Evolutionary conservation across 2,888 invertebrate genomes (phyloP), one percentile per base, ranked within the genome.

Genomic region (Furcula furcula): DNA sequence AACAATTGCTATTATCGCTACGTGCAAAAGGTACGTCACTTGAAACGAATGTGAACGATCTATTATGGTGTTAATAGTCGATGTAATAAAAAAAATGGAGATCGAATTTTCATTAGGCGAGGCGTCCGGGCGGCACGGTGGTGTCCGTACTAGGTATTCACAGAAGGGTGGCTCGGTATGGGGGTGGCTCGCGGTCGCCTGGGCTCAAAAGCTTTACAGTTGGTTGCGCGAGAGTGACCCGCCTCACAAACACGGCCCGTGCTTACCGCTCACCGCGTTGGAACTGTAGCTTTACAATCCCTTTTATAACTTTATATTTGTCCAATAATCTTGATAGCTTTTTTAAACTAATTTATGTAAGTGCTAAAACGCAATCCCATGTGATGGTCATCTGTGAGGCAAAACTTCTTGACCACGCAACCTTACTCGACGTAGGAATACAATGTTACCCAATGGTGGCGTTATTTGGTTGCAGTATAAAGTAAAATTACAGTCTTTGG

Each of bases 181-280:
- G 33, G 34, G 28, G 72, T 47, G 69, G 65, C 68, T 65, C 69
- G 75, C 76, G 79, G 76, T 72, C 76, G 76, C 75, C 65, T 77
- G 83, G 76, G 71, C 82, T 85, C 85, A 78, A 88, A 87, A 87
- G 84, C 76, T 88, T 88, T 80, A 83, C 87, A 86, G 86, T 84
- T 80, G 66, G 84, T 61, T 87, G 87, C 87, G 86, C 86, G 70
- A 76, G 87, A 88, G 87, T 86, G 83, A 82, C 86, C 87, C 84
- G 77, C 86, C 85, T 82, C 76, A 79, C 85, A 86, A 87, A 86
- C 87, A 82, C 67, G 66, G 68, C 51, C 68, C 70, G 70, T 50
- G 71, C 56, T 59, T 65, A 50, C 55, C 65, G 77, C 63, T 71
- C 65, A 68, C 57, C 52, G 58, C 55, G 82, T 80, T 82, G 78